Base-by-base conservation (phyloP, 2,113 vertebrate species). In the Labeo rohita region DNA sequence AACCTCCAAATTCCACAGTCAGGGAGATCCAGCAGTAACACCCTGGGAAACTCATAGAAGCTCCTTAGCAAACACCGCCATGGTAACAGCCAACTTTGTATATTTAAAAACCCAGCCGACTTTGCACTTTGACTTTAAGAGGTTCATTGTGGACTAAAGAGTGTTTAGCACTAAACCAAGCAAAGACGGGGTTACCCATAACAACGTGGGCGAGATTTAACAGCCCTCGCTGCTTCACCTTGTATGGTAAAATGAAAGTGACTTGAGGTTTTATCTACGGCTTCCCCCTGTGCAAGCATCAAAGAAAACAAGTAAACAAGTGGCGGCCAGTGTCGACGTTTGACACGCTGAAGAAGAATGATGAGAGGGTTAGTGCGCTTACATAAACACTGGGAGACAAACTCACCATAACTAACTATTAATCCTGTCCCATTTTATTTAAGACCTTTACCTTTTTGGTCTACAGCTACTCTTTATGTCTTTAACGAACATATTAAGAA, bases 211-310 rank as follows among this genome's bases (percentile, higher is more conserved):
- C 36, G 54, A 90, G 52, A 74, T 89, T 88, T 91, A 87, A 91
- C 59, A 9, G 87, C 87, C 80, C 91, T 92, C 80, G 84, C 89
- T 90, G 88, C 91, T 90, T 80, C 85, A 86, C 79, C 84, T 28
- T 7, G 15, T 90, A 90, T 77, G 91, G 90, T 85, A 73, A 74
- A 91, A 86, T 73, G 76, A 85, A 72, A 89, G 73, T 61, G 84
- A 23, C 50, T n/a, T 59, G 81, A 89, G 66, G 79, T 77, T 86
- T 72, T 61, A 79, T 91, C 89, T 87, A 78, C 83, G 84, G 86
- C 52, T 80, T 36, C 2, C 23, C 86, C 79, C 89, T 80, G 83
- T 90, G 87, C 72, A 74, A 90, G 87, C 12, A 49, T 34, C 12
- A 75, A 77, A 85, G 82, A 91, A 47, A 86, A 82, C 76, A 10